Conservation (phyloP, 2,888 invertebrate species). For the Sturmia bella region DNA sequence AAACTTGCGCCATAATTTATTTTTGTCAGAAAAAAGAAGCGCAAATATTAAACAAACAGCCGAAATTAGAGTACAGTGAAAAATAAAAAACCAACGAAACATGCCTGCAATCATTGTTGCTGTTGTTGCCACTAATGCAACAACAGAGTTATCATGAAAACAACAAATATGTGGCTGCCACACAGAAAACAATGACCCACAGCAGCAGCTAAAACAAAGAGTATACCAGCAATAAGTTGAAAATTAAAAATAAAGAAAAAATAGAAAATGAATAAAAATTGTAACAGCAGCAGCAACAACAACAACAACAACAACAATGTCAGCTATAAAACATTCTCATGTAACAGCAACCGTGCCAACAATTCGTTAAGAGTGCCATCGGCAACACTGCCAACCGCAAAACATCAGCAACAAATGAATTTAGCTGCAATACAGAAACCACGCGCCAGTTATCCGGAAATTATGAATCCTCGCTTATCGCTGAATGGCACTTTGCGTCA, state of each 20-base stretch:
- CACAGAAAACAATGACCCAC: conserved; percentile 2
- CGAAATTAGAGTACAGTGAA: conserved; percentile 17
- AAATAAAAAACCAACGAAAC: not conserved
- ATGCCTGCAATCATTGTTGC: conserved; percentile 24
- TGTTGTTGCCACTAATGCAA: conserved; percentile 19
- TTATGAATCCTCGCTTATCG: conserved; percentile 81
- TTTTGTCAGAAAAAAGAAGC: not conserved
- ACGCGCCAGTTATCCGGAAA: conserved; percentile 78
- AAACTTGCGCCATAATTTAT: conserved; percentile 18
- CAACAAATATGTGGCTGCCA: conserved; percentile 3
- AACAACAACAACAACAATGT: conserved; percentile 23
- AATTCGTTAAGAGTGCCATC: conserved; percentile 51
- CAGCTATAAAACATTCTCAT: conserved; percentile 14
- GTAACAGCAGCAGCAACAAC: conserved; percentile 18
- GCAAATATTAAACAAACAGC: conserved; percentile 26
- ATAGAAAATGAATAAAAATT: conserved; percentile 41
- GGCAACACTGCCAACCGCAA: conserved; percentile 36
- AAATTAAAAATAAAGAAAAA: conserved; percentile 36
- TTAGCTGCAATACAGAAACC: conserved; percentile 72
- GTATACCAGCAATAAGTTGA: no score
- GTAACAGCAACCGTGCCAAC: conserved; percentile 52
- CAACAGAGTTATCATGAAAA: conserved; percentile 11
- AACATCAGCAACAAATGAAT: conserved; percentile 61
- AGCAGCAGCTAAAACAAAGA: conserved; percentile 41
- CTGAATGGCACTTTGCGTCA: conserved; percentile 80